A percentile compares a stretch with the other conserved stretches of the same genome.
Evolutionary conservation across 2,888 invertebrate genomes (phyloP).

Genomic region (Cheilosia urbana): DNA sequence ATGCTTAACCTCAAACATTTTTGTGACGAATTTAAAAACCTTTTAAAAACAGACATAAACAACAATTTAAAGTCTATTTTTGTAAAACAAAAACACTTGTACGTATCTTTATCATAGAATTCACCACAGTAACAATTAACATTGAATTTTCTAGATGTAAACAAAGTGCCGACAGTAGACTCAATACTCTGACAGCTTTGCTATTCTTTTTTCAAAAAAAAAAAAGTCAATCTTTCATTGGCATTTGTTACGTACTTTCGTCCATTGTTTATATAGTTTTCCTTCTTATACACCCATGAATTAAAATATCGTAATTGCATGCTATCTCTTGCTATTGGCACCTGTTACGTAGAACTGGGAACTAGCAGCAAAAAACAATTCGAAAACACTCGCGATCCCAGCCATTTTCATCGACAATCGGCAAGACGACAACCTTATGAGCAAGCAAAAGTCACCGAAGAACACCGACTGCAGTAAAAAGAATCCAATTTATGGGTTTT

Average conservation of each 20-base stretch:
- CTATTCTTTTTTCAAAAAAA: too few species aligned
- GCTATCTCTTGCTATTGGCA: neutral
- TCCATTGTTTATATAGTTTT: neutral
- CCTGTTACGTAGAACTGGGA: conserved; percentile 1
- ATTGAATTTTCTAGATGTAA: too few species aligned
- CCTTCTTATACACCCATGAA: neutral
- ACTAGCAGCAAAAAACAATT: conserved; percentile 2
- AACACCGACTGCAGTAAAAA: conserved; percentile 12
- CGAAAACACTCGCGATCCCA: neutral
- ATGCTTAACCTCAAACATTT: neutral
- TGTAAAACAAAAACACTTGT: too few species aligned
- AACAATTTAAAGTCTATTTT: too few species aligned
- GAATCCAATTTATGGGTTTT: conserved; percentile 42
- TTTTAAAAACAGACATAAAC: too few species aligned
- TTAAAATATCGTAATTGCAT: neutral
- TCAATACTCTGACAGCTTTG: too few species aligned
- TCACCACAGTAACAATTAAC: too few species aligned
- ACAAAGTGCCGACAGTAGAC: too few species aligned
- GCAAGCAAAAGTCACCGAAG: conserved; percentile 9
- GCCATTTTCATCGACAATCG: neutral
- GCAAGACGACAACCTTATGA: conserved; percentile 3
- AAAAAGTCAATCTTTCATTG: too few species aligned
- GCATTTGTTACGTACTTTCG: neutral
- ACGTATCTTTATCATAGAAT: too few species aligned
- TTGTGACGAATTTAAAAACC: too few species aligned